Conservation (phyloP, 2,797 vertebrate genomes). For the Eidolon dupreanum region DNA sequence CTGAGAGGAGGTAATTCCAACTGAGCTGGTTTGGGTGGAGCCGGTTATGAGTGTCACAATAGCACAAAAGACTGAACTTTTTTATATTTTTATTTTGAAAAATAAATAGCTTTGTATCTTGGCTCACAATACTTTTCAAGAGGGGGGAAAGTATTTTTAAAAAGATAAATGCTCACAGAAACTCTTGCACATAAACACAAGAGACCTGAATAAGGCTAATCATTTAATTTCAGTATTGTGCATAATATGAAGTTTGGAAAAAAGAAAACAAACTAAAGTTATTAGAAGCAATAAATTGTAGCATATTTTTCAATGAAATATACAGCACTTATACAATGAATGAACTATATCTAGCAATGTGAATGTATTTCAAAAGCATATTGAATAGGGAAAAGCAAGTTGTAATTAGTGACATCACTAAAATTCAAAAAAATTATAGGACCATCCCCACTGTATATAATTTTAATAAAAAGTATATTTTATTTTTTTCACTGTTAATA, state of each 20-base stretch:
- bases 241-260: not conserved
- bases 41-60: not conserved
- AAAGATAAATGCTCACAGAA: not conserved
- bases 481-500: too few species aligned
- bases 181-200: not conserved
- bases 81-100: constrained; percentile 31
- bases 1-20: not conserved
- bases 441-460: not conserved
- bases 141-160: not conserved
- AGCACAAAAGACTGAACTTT: not conserved
- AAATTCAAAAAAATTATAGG: not conserved
- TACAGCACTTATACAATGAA: not conserved
- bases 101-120: not conserved
- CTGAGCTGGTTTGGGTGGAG: not conserved
- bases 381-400: not conserved
- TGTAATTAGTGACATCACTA: not conserved
- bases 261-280: not conserved
- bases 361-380: not conserved
- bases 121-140: not conserved
- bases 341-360: not conserved
- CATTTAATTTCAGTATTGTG: not conserved
- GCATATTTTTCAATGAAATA: not conserved
- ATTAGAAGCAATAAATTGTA: not conserved
- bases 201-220: not conserved
- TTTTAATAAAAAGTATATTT: not conserved